Base-by-base conservation (phyloP, 2,797 vertebrate species). In the Tapera naevia region DNA sequence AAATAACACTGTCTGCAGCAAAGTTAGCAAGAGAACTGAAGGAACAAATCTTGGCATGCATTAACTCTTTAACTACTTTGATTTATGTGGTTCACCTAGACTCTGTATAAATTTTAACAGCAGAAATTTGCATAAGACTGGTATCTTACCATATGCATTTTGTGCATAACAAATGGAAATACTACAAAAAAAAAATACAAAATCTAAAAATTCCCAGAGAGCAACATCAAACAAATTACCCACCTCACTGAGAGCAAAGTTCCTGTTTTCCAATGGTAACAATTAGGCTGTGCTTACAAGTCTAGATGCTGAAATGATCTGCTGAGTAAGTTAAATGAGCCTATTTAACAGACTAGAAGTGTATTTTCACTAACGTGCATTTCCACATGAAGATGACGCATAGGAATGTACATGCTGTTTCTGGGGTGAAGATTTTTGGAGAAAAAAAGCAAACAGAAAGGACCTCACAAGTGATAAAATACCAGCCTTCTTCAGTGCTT, bases 211-310 rank as follows among this genome's bases (percentile, higher is more conserved):
- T n/a, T 90, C 61, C 70, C 86, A 21, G n/a, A 86, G 27, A 82
- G n/a, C 30, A 79, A 35, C 32, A 37, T 65, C 32, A 33, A 75
- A 46, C 7, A 54, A 86, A 85, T 35, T 67, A 51, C 30, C 64
- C 89, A 80, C 45, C 67, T 89, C 27, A 15, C 54, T 28, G 80
- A 79, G 37, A 45, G 41, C 2, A 9, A 85, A 78, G 17, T 23
- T 76, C 70, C 74, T 89, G 18, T 89, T 95, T 95, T 81, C 46
- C 71, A 73, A 8, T 23, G 23, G 81, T 61, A 80, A 93, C 62
- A 60, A 62, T 39, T 80, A 81, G 5, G 51, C 19, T 57, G 37
- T 43, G 32, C 54, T 76, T 76, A 28, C 19, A 94, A 65, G 61
- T 45, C 66, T 11, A 51, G 27, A 61, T 57, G 71, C 53, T 74